phyloP scores from a whole-genome alignment of 2,888 invertebrate genomes.

The Eupithecia centaureata region DNA sequence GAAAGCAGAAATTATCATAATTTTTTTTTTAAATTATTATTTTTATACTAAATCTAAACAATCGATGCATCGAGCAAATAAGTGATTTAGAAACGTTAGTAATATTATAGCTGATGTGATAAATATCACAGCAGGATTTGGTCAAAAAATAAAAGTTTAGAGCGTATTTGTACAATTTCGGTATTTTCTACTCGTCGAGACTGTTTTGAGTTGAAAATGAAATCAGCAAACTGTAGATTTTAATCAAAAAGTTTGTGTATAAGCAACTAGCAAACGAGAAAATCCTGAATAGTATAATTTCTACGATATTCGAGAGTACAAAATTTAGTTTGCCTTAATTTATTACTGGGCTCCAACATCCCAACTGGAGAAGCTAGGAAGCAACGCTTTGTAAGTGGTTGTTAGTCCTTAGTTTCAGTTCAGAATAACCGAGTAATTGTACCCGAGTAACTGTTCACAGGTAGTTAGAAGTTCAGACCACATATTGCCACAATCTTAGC shows the following conservation, averaged over 20 bases:
- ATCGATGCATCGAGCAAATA: no score
- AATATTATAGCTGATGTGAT: no score
- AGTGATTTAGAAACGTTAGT: no score
- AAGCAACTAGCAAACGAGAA: neutral
- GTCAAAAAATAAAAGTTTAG: neutral
- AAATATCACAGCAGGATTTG: no score
- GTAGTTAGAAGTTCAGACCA: constrained; percentile 22
- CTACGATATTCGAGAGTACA: constrained; percentile 1
- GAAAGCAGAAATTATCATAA: no score
- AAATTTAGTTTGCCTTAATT: constrained; percentile 23
- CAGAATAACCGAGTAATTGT: constrained; percentile 18
- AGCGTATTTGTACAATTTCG: neutral
- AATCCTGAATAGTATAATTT: neutral
- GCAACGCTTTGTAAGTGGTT: constrained; percentile 18
- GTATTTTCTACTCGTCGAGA: neutral
- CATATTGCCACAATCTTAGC: constrained; percentile 9
- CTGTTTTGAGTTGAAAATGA: neutral
- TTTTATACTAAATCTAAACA: no score
- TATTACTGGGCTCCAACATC: constrained; percentile 11
- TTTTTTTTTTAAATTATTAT: no score
- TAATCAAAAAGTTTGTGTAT: constrained; percentile 1
- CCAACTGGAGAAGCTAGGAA: constrained; percentile 9
- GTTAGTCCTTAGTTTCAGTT: constrained; percentile 28
- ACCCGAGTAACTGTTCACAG: constrained; percentile 24
- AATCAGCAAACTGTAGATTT: neutral